Percentiles rank a stretch among this genome's conserved stretches.
These are phyloP conservation scores for Pteria penguin DNA, from an alignment of 2,888 invertebrate species.

Conservation along the genomic window DNA sequence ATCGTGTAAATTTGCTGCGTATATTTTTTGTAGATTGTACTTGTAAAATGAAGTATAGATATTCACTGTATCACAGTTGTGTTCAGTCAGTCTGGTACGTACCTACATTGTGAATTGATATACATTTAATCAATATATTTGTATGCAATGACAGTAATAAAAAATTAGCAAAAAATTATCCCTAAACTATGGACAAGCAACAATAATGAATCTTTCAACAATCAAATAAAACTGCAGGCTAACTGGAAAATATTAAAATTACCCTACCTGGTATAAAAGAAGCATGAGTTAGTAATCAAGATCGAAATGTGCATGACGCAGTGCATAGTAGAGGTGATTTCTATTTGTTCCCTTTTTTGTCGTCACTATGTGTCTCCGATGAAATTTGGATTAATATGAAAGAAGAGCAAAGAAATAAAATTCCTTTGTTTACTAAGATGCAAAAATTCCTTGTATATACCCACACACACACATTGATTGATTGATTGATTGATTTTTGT, in stretches of 20 bases:
- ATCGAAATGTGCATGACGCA: not conserved
- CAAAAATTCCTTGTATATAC: not conserved
- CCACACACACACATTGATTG: too few relatives aligned
- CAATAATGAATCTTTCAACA: constrained; percentile 23
- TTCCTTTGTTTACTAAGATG: not conserved
- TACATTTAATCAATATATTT: not conserved
- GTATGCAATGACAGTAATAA: not conserved
- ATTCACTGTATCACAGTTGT: too few relatives aligned
- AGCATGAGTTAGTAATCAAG: not conserved
- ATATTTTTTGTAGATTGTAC: too few relatives aligned
- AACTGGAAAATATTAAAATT: constrained; percentile 13
- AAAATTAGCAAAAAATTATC: not conserved
- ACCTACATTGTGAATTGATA: too few relatives aligned
- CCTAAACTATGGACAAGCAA: constrained; percentile 19
- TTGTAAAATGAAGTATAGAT: too few relatives aligned
- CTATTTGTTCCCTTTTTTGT: not conserved
- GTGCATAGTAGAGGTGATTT: constrained; percentile 11
- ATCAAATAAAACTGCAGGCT: constrained; percentile 7
- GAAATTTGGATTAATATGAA: not conserved
- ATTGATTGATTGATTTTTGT: too few relatives aligned
- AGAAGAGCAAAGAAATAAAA: not conserved
- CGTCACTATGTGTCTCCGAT: not conserved
- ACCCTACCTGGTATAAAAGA: not conserved
- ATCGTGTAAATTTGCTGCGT: too few relatives aligned
- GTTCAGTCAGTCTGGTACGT: too few relatives aligned